Evolutionary conservation across 1,140 invertebrate genomes (phyloP), one percentile per base, ranked within the genome.

Genomic region (Idris sp.): DNA sequence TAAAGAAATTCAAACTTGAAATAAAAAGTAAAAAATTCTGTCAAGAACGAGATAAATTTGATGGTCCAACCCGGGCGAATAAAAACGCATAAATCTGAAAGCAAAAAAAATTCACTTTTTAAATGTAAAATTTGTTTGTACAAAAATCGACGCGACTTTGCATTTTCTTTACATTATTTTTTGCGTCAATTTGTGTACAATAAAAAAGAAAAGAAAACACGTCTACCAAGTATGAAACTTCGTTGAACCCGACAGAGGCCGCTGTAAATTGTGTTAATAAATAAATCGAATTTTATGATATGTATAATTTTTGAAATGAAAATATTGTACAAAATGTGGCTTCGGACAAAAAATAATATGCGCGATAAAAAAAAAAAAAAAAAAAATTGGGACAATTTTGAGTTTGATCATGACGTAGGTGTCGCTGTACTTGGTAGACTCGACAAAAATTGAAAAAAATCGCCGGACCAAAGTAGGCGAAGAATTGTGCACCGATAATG

Each of bases 401-500:
- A 40, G 49, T 62, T 62, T 40, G 30, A 22, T 22, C 8, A 25
- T 51, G n/a, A 68, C 18, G 43, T 61, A 72, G 49, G 40, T 56
- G 67, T 72, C 49, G 49, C 41, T 62, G 68, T 64, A 72, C 51
- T 58, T 59, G 68, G 59, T 64, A 72, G 68, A 72, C 78, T 75
- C 68, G 78, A 44, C 8, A 65, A 56, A 46, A 78, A 35, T n/a
- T n/a, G 14, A 9, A 31, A 54, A 38, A 40, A 36, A 40, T 44
- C 72, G 78, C 75, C 76, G 74, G 78, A 80, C 74, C 78, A 77
- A 78, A 44, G 79, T 79, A 48, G 38, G 35, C 35, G 41, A 79
- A 79, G 51, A 81, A 81, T 38, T 77, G 78, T 81, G 83, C 83
- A 82, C 81, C 78, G 80, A 82, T 84, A 81, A 78, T 83, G 79